phyloP scores from a whole-genome alignment of 2,113 vertebrate species.

The Hippocampus mohnikei region DNA sequence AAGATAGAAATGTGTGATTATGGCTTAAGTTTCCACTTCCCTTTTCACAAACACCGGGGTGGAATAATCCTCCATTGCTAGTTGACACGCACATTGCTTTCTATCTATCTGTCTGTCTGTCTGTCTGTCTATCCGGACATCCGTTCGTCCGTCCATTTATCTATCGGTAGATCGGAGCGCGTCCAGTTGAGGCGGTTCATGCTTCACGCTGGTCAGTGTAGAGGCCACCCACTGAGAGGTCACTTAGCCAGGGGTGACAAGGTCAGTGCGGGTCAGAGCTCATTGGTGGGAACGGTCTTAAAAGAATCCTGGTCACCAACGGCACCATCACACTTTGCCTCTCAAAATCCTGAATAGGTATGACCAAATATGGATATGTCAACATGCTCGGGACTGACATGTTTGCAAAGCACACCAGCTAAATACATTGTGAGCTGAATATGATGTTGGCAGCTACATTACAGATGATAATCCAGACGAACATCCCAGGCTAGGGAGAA shows the following conservation, averaged over 20 bases:
- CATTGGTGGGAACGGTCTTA: slow-evolving; percentile 49
- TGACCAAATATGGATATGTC: neutral
- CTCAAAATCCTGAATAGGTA: neutral
- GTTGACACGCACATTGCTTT: slow-evolving; percentile 1
- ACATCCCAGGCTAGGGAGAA: slow-evolving; percentile 50
- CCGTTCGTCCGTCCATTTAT: neutral
- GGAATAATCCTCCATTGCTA: slow-evolving; percentile 58
- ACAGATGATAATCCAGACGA: slow-evolving; percentile 61
- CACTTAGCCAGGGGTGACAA: slow-evolving; percentile 43
- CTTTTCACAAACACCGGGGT: slow-evolving; percentile 43
- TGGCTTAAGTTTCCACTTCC: slow-evolving; percentile 53
- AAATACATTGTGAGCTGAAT: slow-evolving; percentile 19
- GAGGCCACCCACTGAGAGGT: slow-evolving; percentile 69
- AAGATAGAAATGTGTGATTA: slow-evolving; percentile 76
- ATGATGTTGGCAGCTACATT: slow-evolving; percentile 40
- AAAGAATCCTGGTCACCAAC: slow-evolving; percentile 16
- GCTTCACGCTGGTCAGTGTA: slow-evolving; percentile 35
- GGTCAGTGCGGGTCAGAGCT: slow-evolving; percentile 44
- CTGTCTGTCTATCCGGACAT: no score
- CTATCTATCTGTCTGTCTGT: neutral
- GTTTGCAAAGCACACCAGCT: neutral
- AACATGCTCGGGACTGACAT: neutral
- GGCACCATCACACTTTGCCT: neutral
- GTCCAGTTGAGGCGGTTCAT: slow-evolving; percentile 30
- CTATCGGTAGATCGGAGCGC: slow-evolving; percentile 9